Percentiles rank a stretch among this genome's conserved stretches.
Conservation (phyloP, 2,888 invertebrate species). For the Melangyna quadrimaculata region DNA sequence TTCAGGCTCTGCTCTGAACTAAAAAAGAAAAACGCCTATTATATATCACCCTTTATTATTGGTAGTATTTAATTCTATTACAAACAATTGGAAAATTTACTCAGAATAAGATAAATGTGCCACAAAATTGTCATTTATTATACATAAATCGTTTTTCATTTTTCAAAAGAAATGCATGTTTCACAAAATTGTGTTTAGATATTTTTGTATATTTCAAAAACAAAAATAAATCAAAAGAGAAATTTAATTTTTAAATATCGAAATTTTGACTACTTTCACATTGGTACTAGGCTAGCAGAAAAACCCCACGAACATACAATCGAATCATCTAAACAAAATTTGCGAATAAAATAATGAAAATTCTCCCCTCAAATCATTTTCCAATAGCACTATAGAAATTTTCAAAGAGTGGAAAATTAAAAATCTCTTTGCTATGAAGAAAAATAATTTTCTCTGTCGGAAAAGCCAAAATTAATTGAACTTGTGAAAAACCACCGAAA, state of each 20-base stretch:
- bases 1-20: too few species aligned
- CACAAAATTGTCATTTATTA: too few species aligned
- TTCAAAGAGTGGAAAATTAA: conserved; percentile 18
- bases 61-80: too few species aligned
- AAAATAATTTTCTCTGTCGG: conserved; percentile 48
- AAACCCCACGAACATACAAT: background rate
- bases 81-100: too few species aligned
- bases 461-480: conserved; percentile 1
- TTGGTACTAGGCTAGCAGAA: conserved; percentile 50
- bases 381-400: background rate
- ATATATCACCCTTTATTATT: too few species aligned
- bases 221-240: conserved; percentile 6
- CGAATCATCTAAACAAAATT: background rate
- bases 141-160: background rate
- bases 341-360: background rate
- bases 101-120: too few species aligned
- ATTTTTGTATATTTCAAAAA: conserved; percentile 7
- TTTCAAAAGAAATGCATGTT: conserved; percentile 22
- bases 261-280: conserved; percentile 68
- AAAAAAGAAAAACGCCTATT: too few species aligned
- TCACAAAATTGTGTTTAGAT: conserved; percentile 16
- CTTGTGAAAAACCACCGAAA: conserved; percentile 75
- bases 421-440: conserved; percentile 24
- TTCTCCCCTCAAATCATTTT: background rate
- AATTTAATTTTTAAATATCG: conserved; percentile 32